These are phyloP conservation scores for Gobius niger DNA, from an alignment of 2,113 vertebrate species.

Conservation along the genomic window DNA sequence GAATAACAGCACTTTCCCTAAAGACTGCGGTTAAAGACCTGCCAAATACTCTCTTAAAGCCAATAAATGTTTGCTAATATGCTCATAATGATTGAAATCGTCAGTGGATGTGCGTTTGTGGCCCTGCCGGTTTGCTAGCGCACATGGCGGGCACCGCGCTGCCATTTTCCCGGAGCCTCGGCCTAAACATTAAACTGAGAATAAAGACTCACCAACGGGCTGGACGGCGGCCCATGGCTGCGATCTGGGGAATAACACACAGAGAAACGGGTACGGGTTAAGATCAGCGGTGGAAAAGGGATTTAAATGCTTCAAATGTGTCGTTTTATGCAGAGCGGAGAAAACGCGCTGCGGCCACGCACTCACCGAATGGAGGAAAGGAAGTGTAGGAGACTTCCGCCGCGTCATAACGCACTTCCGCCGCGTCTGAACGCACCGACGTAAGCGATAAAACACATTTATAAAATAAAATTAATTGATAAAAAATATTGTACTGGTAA, in stretches of 20 bases:
- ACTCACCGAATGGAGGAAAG: slow-evolving; percentile 85
- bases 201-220: slow-evolving; percentile 78
- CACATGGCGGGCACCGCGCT: slow-evolving; percentile 67
- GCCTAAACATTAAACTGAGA: neutral
- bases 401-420: slow-evolving; percentile 72
- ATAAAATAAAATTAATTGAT: neutral
- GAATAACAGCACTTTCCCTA: too few relatives aligned
- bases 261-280: neutral
- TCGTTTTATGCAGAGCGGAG: slow-evolving; percentile 23
- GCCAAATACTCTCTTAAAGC: too few relatives aligned
- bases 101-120: too few relatives aligned
- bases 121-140: neutral
- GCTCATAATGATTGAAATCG: too few relatives aligned
- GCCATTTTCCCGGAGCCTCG: slow-evolving; percentile 67
- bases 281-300: accelerated
- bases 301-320: neutral
- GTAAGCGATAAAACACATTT: neutral
- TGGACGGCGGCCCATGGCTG: slow-evolving; percentile 82
- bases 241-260: slow-evolving; percentile 60
- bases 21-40: too few relatives aligned
- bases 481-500: too few relatives aligned
- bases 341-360: slow-evolving; percentile 51
- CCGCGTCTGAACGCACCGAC: slow-evolving; percentile 48
- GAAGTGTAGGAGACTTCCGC: slow-evolving; percentile 65
- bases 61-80: too few relatives aligned